Evolutionary conservation across 2,113 vertebrate genomes (phyloP), one percentile per base, ranked within the genome.

Genomic region (Gila orcuttii): DNA sequence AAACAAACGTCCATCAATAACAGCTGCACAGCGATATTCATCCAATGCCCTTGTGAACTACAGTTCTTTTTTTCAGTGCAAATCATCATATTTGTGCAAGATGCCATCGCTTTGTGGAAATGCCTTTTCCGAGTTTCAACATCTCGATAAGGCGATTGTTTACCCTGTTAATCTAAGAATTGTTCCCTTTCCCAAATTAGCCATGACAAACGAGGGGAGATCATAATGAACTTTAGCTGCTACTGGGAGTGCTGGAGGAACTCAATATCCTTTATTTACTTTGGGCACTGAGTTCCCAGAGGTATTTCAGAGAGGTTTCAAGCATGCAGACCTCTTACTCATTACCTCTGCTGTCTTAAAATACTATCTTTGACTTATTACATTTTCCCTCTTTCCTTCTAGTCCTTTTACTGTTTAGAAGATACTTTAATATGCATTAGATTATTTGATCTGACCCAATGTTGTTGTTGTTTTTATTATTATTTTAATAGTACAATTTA

Each of bases 221-320:
- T 62, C 31, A 11, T 85, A 82, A 89, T 78, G 88, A 83, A 87
- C 83, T 87, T 84, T 86, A 52, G 80, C 80, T 88, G 85, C 87
- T 88, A 86, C 87, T 71, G 87, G 84, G 87, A 86, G 80, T 75
- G 69, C 60, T 71, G 77, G 10, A 78, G 62, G 71, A 83, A 75
- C 64, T 55, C 45, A 59, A 31, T 68, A 69, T 87, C 69, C 68
- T 68, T 55, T 88, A 76, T 88, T 88, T 88, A 55, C 87, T 88
- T 88, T 88, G 87, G 80, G 79, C 80, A 60, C 74, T 6, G 42
- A 13, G 79, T 42, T 88, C 80, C 66, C 80, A 31, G 33, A 84
- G 57, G 74, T 75, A 88, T 86, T 86, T 39, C 36, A 74, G 74
- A 80, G 57, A 47, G 28, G 5, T 52, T 83, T 83, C 31, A 76